Conservation (phyloP, 2,113 vertebrate genomes). For the Jacana jacana region DNA sequence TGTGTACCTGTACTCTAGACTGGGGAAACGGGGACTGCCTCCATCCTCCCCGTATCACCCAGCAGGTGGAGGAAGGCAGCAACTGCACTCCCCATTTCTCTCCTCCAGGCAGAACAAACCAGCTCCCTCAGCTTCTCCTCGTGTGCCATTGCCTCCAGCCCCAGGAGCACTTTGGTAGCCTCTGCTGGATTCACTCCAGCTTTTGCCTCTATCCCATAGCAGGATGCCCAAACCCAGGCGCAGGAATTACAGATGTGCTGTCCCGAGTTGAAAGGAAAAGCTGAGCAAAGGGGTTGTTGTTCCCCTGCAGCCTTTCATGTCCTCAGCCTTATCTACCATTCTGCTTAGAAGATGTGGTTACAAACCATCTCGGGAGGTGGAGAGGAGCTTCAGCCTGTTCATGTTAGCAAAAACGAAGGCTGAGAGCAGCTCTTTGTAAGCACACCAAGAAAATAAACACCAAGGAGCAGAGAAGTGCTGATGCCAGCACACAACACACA, state of each 20-base stretch:
- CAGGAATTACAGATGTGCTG: neutral
- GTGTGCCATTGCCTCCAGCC: neutral
- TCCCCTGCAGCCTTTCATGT: neutral
- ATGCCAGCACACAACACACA: slow-evolving; percentile 16
- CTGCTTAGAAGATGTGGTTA: neutral
- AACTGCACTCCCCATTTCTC: neutral
- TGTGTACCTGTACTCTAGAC: neutral
- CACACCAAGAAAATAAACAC: neutral
- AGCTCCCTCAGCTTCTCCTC: neutral
- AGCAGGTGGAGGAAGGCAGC: neutral
- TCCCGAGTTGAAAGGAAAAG: neutral
- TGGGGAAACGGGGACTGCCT: neutral
- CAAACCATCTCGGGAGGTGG: neutral
- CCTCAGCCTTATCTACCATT: neutral
- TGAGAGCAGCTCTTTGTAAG: neutral
- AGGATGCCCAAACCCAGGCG: neutral
- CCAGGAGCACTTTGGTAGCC: neutral
- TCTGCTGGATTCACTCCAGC: neutral
- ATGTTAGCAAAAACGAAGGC: neutral
- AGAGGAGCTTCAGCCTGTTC: neutral
- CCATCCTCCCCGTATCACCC: neutral
- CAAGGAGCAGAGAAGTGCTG: slow-evolving; percentile 3
- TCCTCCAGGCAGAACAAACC: neutral
- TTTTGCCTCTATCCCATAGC: neutral
- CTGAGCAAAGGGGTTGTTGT: neutral